phyloP scores from a whole-genome alignment of 2,888 invertebrate genomes.

The Erpobdella octoculata region DNA sequence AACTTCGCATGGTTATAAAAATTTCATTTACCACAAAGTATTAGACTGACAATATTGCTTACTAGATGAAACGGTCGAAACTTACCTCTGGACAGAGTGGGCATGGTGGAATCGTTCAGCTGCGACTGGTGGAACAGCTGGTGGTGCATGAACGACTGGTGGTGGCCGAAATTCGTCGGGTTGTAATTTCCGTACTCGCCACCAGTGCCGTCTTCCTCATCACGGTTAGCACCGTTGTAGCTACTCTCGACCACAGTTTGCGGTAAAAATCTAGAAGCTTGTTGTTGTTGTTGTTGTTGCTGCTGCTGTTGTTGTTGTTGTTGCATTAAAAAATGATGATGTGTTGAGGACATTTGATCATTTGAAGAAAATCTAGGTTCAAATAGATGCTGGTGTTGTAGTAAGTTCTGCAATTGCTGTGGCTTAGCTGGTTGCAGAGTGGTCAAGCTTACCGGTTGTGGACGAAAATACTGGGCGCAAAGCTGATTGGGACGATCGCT shows the following conservation, averaged over 20 bases:
- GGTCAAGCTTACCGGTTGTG: neutral
- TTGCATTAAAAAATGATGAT: neutral
- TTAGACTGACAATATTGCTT: too few relatives aligned
- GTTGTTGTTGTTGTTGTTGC: constrained; percentile 14
- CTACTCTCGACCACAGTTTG: constrained; percentile 1
- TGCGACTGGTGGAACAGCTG: neutral
- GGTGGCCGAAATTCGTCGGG: neutral
- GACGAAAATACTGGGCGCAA: constrained; percentile 9
- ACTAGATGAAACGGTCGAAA: neutral
- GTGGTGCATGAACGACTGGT: constrained; percentile 5
- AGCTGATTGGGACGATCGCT: neutral
- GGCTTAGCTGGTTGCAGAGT: constrained; percentile 20
- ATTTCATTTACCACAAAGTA: neutral
- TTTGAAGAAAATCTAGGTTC: neutral
- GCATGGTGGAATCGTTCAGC: neutral
- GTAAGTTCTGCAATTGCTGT: constrained; percentile 11
- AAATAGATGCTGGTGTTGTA: constrained; percentile 19
- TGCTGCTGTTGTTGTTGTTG: constrained; percentile 19
- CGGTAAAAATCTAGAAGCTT: neutral
- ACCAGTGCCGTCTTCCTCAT: neutral
- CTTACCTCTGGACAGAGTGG: neutral
- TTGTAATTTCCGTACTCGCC: neutral
- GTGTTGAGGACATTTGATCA: neutral
- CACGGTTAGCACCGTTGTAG: neutral
- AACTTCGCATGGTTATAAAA: neutral